Conservation (phyloP, 2,888 invertebrate genomes). For the Lepidonotus clava region DNA sequence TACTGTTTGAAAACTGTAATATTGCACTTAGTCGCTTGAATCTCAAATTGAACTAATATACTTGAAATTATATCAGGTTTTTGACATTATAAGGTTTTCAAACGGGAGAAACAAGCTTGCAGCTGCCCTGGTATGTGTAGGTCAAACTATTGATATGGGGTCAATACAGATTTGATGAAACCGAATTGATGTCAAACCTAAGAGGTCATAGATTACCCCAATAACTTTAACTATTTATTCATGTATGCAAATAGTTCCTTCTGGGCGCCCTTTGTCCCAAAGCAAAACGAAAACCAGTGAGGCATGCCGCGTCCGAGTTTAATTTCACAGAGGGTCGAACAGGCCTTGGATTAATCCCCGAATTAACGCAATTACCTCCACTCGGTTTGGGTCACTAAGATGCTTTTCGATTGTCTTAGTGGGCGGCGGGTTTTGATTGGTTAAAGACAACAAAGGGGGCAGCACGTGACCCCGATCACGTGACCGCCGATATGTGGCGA, state of each 20-base stretch:
- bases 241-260: slow-evolving; percentile 33
- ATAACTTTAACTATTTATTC: slow-evolving; percentile 9
- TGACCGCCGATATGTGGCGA: slow-evolving; percentile 14
- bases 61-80: too few species aligned
- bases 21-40: too few species aligned
- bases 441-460: slow-evolving; percentile 28
- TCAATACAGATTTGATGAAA: slow-evolving; percentile 48
- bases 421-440: neutral
- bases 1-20: too few species aligned
- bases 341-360: neutral
- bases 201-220: slow-evolving; percentile 10
- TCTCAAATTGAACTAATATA: too few species aligned
- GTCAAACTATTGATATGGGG: too few species aligned
- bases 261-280: neutral
- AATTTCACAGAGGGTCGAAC: slow-evolving; percentile 27
- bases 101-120: too few species aligned
- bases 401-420: slow-evolving; percentile 16
- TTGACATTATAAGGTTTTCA: too few species aligned
- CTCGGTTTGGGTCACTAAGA: slow-evolving; percentile 6
- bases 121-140: too few species aligned
- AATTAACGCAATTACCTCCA: neutral
- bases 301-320: neutral
- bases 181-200: slow-evolving; percentile 19
- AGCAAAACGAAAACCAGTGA: neutral
- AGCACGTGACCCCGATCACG: slow-evolving; percentile 14